A percentile compares a stretch with the other conserved stretches of the same genome.
phyloP scores from a whole-genome alignment of 2,888 invertebrate genomes.

The Adineta ricciae region DNA sequence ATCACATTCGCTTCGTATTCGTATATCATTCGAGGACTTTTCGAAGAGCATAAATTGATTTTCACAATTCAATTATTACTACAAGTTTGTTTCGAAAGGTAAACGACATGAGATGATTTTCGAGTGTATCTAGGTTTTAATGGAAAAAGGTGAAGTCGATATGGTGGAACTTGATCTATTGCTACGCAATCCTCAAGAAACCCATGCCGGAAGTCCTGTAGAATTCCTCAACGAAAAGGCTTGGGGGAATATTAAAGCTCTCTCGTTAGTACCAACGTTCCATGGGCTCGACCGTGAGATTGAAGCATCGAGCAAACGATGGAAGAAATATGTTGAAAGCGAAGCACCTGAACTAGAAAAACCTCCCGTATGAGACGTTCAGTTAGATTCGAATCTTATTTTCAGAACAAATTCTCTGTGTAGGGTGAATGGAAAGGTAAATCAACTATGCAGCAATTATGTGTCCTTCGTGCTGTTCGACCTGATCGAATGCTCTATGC shows the following conservation, averaged over 20 bases:
- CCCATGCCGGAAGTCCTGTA: slow-evolving; percentile 62
- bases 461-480: slow-evolving; percentile 35
- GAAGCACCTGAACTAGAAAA: slow-evolving; percentile 61
- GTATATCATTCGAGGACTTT: slow-evolving; percentile 82
- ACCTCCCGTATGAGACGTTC: not conserved
- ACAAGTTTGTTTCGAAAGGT: slow-evolving; percentile 57
- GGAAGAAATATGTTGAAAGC: slow-evolving; percentile 89
- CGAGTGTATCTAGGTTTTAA: slow-evolving; percentile 58
- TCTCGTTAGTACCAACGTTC: not conserved
- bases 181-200: slow-evolving; percentile 66
- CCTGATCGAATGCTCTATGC: slow-evolving; percentile 35
- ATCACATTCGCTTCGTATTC: slow-evolving; percentile 87
- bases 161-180: slow-evolving; percentile 78
- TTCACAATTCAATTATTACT: slow-evolving; percentile 92
- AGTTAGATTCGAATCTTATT: too few species aligned
- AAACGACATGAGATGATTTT: not conserved
- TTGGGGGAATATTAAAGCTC: slow-evolving; percentile 55
- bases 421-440: slow-evolving; percentile 35
- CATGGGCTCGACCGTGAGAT: not conserved
- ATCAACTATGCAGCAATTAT: slow-evolving; percentile 32
- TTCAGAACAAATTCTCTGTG: not conserved
- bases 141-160: slow-evolving; percentile 75
- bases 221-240: slow-evolving; percentile 80
- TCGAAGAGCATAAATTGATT: slow-evolving; percentile 89
- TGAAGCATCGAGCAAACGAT: slow-evolving; percentile 45